These are phyloP conservation scores for Picus viridis DNA, from an alignment of 2,797 vertebrate species.

Conservation along the genomic window DNA sequence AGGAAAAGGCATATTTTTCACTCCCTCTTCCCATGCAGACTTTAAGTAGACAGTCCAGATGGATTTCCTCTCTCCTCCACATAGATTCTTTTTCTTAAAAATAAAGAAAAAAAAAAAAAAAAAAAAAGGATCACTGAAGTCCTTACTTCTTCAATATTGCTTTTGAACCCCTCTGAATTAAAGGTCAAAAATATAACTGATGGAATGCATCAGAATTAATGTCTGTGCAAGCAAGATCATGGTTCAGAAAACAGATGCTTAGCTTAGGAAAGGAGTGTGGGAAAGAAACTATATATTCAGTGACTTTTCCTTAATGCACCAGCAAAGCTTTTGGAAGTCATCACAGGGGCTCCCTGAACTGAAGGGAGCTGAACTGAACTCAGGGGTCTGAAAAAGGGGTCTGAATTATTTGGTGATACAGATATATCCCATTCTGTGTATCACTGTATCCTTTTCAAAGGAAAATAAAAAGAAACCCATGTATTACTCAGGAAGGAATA, in stretches of 20 bases:
- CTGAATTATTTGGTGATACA: background rate
- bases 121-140: background rate
- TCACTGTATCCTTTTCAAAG: background rate
- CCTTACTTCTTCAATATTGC: background rate
- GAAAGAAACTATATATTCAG: background rate
- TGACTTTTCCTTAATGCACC: background rate
- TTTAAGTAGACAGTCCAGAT: background rate
- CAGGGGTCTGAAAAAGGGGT: background rate
- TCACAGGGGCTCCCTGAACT: background rate
- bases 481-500: background rate
- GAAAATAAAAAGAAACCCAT: background rate
- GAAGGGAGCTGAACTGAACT: background rate
- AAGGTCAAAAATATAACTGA: background rate
- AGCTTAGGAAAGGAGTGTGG: background rate
- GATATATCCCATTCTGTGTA: background rate
- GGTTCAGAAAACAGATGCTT: background rate
- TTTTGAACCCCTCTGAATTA: background rate
- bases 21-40: background rate
- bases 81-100: background rate
- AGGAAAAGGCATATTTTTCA: background rate
- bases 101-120: background rate
- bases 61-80: background rate
- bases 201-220: background rate
- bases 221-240: background rate
- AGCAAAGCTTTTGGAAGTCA: background rate